Base-by-base conservation (phyloP, 2,888 invertebrate genomes). In the Fragum fragum region DNA sequence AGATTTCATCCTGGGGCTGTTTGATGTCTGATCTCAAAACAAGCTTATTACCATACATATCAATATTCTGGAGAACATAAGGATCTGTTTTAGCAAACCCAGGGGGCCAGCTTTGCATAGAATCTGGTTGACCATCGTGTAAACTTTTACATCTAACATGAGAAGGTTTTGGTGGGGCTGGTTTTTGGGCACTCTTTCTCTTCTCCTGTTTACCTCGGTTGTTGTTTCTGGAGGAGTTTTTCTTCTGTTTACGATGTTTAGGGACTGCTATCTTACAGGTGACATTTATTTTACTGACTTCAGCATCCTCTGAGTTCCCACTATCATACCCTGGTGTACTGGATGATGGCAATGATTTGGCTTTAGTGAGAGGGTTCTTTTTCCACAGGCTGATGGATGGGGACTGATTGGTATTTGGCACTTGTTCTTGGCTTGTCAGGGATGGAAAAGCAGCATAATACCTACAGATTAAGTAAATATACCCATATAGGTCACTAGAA, bases 401-500 rank as follows among this genome's bases (percentile, higher is more conserved):
- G 57, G 88, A 86, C n/a, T 75, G 14, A 42, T 76, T 69, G 23
- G 80, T 39, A 42, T 83, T 70, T 47, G 81, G 36, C 52, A 83
- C 66, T 36, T 84, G 74, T 66, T 81, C 81, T 52, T 89, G 84
- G 74, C 87, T 92, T 85, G 90, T 92, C 52, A 94, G 90, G 73
- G 95, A 93, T 73, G 95, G 95, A 89, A 95, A 95, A 42, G 95
- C 95, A 77, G 94, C 95, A 91, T 94, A 95, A 87, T 95, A 95
- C 90, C 95, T 95, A 85, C 21, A 88, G 87, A n/a, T n/a, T n/a
- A n/a, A n/a, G n/a, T n/a, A n/a, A n/a, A n/a, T n/a, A n/a, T n/a
- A n/a, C n/a, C n/a, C n/a, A n/a, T n/a, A n/a, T n/a, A n/a, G n/a
- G n/a, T n/a, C n/a, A n/a, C n/a, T n/a, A n/a, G n/a, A n/a, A n/a